Evolutionary conservation across 2,888 invertebrate genomes (phyloP).

Genomic region (Diplolepis rosae): DNA sequence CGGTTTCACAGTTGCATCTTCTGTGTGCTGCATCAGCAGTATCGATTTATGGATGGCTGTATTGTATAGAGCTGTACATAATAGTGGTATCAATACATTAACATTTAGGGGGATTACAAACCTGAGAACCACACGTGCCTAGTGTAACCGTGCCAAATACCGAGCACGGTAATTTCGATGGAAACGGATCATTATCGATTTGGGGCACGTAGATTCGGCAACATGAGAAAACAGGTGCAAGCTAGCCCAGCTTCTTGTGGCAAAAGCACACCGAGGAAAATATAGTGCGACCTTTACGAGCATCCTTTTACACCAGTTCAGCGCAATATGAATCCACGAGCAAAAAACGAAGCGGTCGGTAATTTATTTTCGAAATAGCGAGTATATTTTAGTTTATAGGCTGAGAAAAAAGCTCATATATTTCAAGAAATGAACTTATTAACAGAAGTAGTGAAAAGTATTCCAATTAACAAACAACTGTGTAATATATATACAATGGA

Average conservation of each 20-base stretch:
- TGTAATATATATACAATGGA: too few species aligned
- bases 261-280: conserved; percentile 1
- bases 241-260: background rate
- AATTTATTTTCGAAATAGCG: background rate
- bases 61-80: conserved; percentile 8
- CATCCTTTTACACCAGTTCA: background rate
- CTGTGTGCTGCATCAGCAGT: conserved; percentile 5
- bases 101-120: conserved; percentile 29
- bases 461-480: too few species aligned
- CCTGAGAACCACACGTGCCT: conserved; percentile 20
- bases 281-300: background rate
- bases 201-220: conserved; percentile 8
- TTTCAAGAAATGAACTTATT: background rate
- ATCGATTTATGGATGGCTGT: conserved; percentile 10
- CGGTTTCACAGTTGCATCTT: background rate
- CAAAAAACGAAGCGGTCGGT: background rate
- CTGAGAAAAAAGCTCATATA: background rate
- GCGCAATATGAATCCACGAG: background rate
- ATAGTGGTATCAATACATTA: conserved; percentile 20
- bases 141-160: background rate
- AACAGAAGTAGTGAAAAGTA: background rate
- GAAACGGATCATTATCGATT: conserved; percentile 26
- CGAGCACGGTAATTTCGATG: background rate
- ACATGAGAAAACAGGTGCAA: conserved; percentile 14
- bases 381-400: background rate